Percentiles rank a stretch among this genome's conserved stretches.
Conservation (phyloP, 2,113 vertebrate species). For the Solea solea region DNA sequence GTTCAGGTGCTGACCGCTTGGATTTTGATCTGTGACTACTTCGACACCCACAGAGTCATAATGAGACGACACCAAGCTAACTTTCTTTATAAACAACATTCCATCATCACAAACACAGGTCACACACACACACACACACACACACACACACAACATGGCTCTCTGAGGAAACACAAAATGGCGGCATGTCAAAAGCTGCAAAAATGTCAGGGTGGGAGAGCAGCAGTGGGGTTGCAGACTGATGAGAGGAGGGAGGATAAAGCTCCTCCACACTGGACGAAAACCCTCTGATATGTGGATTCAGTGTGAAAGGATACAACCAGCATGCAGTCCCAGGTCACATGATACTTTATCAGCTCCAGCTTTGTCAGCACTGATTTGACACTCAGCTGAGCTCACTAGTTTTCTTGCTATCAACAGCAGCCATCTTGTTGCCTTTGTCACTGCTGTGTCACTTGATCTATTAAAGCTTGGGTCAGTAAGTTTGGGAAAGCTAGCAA, state of each 20-base stretch:
- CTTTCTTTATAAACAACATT: background rate
- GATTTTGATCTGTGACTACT: background rate
- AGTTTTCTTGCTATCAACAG: background rate
- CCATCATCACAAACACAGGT: conserved; percentile 25
- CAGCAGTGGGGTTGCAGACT: background rate
- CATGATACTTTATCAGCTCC: background rate
- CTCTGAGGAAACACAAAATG: conserved; percentile 56
- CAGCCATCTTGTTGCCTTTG: background rate
- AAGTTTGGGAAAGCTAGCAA: no score
- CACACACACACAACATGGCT: conserved; percentile 33
- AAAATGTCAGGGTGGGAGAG: conserved; percentile 48
- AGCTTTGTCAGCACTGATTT: background rate
- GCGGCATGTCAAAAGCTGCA: conserved; percentile 49
- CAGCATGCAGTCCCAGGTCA: background rate
- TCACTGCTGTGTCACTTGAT: no score
- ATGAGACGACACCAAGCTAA: background rate
- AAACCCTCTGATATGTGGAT: background rate
- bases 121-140: conserved; percentile 14
- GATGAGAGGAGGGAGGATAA: background rate
- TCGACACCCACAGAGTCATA: background rate
- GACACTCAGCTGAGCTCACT: background rate
- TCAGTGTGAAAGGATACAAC: background rate
- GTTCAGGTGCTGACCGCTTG: no score
- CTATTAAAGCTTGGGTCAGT: no score
- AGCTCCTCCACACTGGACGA: background rate